Evolutionary conservation across 2,888 invertebrate genomes (phyloP), one percentile per base, ranked within the genome.

Genomic region (Archips xylosteana): DNA sequence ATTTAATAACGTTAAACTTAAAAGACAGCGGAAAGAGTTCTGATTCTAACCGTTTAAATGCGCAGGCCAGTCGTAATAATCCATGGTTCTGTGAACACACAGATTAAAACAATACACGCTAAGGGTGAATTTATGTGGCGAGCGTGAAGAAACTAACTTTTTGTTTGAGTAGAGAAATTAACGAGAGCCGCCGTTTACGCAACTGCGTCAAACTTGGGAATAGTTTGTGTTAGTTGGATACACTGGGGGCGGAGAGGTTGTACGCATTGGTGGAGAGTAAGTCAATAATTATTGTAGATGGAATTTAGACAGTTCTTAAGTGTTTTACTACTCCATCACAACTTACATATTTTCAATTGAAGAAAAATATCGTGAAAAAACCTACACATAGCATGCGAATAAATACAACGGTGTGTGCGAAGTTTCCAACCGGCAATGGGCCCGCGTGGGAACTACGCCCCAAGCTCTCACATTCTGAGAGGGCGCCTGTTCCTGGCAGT

Each of bases 151-250:
- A 63, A 8, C 63, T 59, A 32, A 64, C 59, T 64, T 74, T 74
- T 69, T 60, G 69, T 64, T 74, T 65, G 51, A 70, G 64, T 70
- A 65, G 13, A 61, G 51, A 67, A 70, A 71, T 74, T 62, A 62
- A 47, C 63, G 39, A 23, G 10, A 60, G 51, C 54, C 54, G 60
- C 15, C 42, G 66, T 70, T 62, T 61, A 62, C 59, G 54, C 71
- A 34, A 34, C 64, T 49, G 49, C 12, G 60, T 69, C 49, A 45
- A 74, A 75, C 64, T 75, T 75, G 61, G 71, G 54, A 64, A 75
- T 75, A 70, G 70, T 74, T 75, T 70, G 69, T 70, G 34, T 73
- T 75, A 23, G 23, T n/a, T 54, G 68, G 65, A 47, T 45, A n/a
- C 12, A 32, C 70, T 23, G 60, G n/a, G 32, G 39, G 39, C 39